Evolutionary conservation across 2,113 vertebrate species (phyloP).

Genomic region (Leucopternis melanops): DNA sequence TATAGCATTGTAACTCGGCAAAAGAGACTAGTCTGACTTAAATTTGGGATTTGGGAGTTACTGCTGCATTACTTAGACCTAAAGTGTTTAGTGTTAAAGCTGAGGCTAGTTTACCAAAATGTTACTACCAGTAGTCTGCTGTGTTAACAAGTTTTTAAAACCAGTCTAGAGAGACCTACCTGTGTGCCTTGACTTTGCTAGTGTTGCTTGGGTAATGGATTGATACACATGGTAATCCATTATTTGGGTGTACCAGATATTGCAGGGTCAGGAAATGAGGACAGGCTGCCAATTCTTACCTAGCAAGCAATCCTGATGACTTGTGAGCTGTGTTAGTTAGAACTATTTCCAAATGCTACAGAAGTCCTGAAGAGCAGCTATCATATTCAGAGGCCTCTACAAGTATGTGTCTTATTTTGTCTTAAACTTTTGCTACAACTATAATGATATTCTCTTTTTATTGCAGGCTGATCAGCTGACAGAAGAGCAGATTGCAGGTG

Average conservation of each 20-base stretch:
- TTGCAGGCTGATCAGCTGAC: slow-evolving; percentile 97
- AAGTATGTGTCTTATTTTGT: not conserved
- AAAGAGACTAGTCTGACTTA: not conserved
- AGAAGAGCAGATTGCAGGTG: slow-evolving; percentile 99
- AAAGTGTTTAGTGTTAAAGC: not conserved
- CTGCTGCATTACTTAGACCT: not conserved
- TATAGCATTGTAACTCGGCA: not conserved
- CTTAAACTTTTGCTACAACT: not conserved
- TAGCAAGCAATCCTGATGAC: not conserved
- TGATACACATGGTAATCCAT: not conserved
- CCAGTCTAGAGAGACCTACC: not conserved
- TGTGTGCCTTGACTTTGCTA: not conserved
- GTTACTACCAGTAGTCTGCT: not conserved
- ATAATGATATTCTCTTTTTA: slow-evolving; percentile 11
- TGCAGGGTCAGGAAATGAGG: not conserved
- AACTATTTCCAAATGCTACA: not conserved
- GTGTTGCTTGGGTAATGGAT: not conserved
- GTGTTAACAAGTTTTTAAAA: not conserved
- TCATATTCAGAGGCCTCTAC: not conserved
- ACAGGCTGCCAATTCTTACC: not conserved
- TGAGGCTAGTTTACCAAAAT: not conserved
- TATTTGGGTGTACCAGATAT: not conserved
- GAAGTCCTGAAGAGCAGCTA: not conserved
- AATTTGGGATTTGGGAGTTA: not conserved
- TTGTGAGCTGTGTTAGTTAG: not conserved